These are phyloP conservation scores for Xiphophorus birchmanni DNA, from an alignment of 2,797 vertebrate species.

Conservation along the genomic window DNA sequence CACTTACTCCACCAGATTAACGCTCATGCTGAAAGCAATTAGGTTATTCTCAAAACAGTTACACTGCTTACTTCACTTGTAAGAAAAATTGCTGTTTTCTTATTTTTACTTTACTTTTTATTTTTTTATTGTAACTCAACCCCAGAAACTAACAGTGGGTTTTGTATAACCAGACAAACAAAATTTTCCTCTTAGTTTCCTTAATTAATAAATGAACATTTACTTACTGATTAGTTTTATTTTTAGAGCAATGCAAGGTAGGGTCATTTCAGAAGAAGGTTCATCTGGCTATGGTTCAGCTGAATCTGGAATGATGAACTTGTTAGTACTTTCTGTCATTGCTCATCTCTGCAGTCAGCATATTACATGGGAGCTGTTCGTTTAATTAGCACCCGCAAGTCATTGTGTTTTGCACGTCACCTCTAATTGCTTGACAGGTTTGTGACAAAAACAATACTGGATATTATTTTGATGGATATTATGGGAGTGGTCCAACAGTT, in stretches of 20 bases:
- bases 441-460: conserved; percentile 58
- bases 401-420: conserved; percentile 76
- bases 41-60: neutral
- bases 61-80: neutral
- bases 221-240: neutral
- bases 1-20: neutral
- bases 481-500: conserved; percentile 48
- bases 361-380: conserved; percentile 70
- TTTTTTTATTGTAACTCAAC: neutral
- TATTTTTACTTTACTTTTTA: neutral
- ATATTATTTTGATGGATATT: conserved; percentile 66
- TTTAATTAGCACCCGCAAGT: conserved; percentile 83
- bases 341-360: conserved; percentile 58
- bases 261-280: conserved; percentile 2
- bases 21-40: too few relatives aligned
- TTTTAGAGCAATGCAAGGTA: neutral
- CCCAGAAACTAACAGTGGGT: neutral
- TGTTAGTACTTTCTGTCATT: conserved; percentile 11
- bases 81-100: neutral
- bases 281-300: conserved; percentile 2
- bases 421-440: conserved; percentile 83
- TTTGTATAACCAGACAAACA: neutral
- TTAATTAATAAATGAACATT: neutral
- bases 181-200: neutral
- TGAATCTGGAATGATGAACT: conserved; percentile 36